Evolutionary conservation across 2,113 vertebrate species (phyloP), one percentile per base, ranked within the genome.

Genomic region (Bujurquina vittata): DNA sequence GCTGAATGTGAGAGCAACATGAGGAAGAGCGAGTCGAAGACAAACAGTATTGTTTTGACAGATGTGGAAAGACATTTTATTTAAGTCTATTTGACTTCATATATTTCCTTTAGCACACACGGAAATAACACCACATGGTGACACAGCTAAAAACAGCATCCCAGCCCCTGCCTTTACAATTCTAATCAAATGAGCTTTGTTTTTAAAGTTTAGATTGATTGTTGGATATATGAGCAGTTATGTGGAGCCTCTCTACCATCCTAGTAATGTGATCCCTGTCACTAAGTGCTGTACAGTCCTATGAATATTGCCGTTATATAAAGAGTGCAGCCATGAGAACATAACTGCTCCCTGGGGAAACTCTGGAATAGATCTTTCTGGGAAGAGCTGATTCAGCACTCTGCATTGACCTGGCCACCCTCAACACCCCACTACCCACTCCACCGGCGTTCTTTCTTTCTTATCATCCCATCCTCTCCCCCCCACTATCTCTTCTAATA

Each of bases 351-450:
- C 88, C 90, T 56, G 74, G 83, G 92, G 92, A 90, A 89, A 89
- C 79, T 84, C 93, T 77, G 86, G 90, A 93, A 93, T 91, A 92
- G 94, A 86, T 83, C 10, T 9, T 88, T 84, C 58, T 75, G 57
- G 72, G 83, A 89, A 77, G 78, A 81, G 88, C 91, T 93, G 91
- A 94, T 80, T 93, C 93, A 94, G 91, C 93, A 82, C 43, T 82
- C 59, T 73, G 63, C 23, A 49, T 69, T 81, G 87, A 87, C 88
- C 57, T 46, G 58, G 57, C 75, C 49, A 72, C 56, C 65, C n/a
- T 63, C 33, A 29, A 40, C 40, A 43, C 33, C 35, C 12, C 1
- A 40, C 8, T 62, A n/a, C 73, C 40, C 43, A 75, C 58, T 67
- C 80, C n/a, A 23, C 37, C 14, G 0, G 29, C 35, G 12, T 43